A percentile compares a stretch with the other conserved stretches of the same genome.
phyloP scores from a whole-genome alignment of 2,113 vertebrate species.

The Sinocyclocheilus anophthalmus region DNA sequence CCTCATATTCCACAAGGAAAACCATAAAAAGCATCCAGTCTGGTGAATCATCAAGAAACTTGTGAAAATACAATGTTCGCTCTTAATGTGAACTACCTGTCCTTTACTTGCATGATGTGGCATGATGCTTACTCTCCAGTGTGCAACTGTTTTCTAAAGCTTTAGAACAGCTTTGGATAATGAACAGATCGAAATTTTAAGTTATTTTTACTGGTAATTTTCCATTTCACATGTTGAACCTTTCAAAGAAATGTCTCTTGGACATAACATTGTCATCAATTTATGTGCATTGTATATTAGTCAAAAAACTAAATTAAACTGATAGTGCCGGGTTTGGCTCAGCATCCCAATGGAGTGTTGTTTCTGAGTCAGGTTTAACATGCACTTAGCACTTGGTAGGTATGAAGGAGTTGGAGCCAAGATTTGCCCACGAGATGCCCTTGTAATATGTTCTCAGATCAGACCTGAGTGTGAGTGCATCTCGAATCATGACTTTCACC shows the following conservation, averaged over 20 bases:
- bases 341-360: background rate
- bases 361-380: background rate
- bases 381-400: background rate
- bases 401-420: background rate
- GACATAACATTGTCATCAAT: background rate
- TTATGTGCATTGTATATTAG: background rate
- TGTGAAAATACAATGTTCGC: background rate
- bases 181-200: background rate
- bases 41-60: background rate
- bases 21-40: background rate
- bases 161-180: background rate
- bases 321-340: background rate
- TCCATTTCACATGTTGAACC: background rate
- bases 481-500: background rate
- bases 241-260: background rate
- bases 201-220: background rate
- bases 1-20: background rate
- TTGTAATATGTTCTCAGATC: constrained; percentile 1
- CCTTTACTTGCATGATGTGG: background rate
- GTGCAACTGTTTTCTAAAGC: background rate
- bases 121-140: background rate
- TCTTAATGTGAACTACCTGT: background rate
- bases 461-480: background rate
- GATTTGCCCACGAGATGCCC: background rate
- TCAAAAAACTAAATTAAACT: background rate